phyloP scores from a whole-genome alignment of 2,888 invertebrate species.

The Trachelus tabidus region DNA sequence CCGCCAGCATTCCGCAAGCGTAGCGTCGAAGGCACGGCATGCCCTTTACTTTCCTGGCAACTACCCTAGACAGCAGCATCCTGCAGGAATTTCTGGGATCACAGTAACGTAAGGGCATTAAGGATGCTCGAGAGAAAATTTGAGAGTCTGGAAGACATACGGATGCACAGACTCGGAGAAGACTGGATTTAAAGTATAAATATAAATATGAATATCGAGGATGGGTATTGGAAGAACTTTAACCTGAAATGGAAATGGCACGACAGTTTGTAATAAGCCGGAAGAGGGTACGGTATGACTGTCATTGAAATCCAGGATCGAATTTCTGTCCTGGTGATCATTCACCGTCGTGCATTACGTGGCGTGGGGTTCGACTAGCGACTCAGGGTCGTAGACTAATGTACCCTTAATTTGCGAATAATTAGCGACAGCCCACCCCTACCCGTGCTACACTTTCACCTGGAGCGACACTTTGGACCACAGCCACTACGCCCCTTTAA shows the following conservation, averaged over 20 bases:
- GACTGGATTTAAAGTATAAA: neutral
- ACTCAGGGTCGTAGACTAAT: neutral
- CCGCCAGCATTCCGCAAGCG: neutral
- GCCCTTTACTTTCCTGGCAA: neutral
- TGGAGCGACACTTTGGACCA: conserved; percentile 21
- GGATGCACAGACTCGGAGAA: neutral
- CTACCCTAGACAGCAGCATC: neutral
- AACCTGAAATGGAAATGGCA: neutral
- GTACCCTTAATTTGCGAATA: conserved; percentile 48
- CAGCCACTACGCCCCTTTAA: conserved; percentile 31
- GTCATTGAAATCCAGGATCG: conserved; percentile 25
- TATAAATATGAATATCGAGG: neutral
- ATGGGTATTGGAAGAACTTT: neutral
- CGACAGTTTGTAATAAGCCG: neutral
- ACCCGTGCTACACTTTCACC: conserved; percentile 24
- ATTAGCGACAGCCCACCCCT: conserved; percentile 32
- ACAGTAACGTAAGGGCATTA: neutral
- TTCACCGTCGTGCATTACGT: conserved; percentile 34
- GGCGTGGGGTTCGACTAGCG: conserved; percentile 32
- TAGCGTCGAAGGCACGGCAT: neutral
- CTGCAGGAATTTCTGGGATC: neutral
- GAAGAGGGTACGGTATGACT: neutral
- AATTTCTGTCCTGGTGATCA: conserved; percentile 36
- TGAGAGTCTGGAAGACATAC: neutral
- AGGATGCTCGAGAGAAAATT: neutral